Base-by-base conservation (phyloP, 2,888 invertebrate species). In the Mythimna lalbum region DNA sequence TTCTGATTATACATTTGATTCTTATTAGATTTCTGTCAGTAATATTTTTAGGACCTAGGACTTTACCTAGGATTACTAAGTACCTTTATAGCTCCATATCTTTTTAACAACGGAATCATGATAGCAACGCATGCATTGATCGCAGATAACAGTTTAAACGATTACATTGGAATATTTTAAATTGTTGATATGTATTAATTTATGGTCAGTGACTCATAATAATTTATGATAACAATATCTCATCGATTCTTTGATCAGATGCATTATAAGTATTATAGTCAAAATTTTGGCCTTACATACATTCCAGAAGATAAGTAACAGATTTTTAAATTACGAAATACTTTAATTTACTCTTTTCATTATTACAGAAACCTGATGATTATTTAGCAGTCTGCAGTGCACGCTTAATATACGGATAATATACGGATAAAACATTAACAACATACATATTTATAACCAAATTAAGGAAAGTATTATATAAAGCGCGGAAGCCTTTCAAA, bases 141-240 rank as follows among this genome's bases (percentile, higher is more conserved):
- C 53, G 55, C 52, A 3, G 53, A 81, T 83, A 81, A 70, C 60
- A 65, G 47, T 53, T n/a, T 55, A 66, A 76, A 70, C 23, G 56
- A 73, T 70, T 62, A 52, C 17, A 21, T 80, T 55, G 19, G 27
- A 55, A 59, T 80, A 65, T 63, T 80, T 61, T 63, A 47, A 70
- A 66, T 63, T 36, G n/a, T 73, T 43, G n/a, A 52, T 47, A 62
- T 9, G 19, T 61, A 53, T 47, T 27, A 53, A 63, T 56, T 53
- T 66, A 63, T 75, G 49, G 5, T 52, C 50, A 36, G 21, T 49
- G 19, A 60, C 62, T 59, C 17, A 49, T 43, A 27, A 78, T 55
- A 27, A 78, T 55, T 63, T 61, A 57, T 47, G 56, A 78, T 72
- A 65, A 27, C 21, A 53, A 59, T 56, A 63, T 14, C 21, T 12